These are phyloP conservation scores for Alfaro cultratus DNA, from an alignment of 2,797 vertebrate genomes.

Conservation along the genomic window DNA sequence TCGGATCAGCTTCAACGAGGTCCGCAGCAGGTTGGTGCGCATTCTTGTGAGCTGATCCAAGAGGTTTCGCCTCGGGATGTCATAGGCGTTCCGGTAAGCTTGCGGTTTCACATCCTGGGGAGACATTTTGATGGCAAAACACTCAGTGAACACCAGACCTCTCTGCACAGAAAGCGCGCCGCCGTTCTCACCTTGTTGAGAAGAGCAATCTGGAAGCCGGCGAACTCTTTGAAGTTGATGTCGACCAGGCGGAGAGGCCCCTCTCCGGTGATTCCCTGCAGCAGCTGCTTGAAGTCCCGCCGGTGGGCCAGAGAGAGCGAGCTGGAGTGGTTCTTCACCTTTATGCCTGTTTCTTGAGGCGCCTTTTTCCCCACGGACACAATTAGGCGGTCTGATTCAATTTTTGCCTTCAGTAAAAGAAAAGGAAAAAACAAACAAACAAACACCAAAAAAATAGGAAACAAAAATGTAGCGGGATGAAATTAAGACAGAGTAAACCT, in stretches of 20 bases:
- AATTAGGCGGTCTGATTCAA: conserved; percentile 95
- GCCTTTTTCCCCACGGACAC: conserved; percentile 97
- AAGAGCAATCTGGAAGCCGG: conserved; percentile 94
- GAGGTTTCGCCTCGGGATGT: conserved; percentile 93
- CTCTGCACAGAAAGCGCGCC: conserved; percentile 1
- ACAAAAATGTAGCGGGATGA: not conserved
- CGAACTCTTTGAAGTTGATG: conserved; percentile 93
- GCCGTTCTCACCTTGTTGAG: conserved; percentile 89
- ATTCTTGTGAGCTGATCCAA: conserved; percentile 96
- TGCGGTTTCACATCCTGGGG: conserved; percentile 94
- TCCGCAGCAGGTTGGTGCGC: conserved; percentile 94
- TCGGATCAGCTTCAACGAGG: conserved; percentile 88
- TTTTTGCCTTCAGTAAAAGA: conserved; percentile 86
- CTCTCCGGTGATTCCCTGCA: conserved; percentile 92
- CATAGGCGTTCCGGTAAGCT: conserved; percentile 94
- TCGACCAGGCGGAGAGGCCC: conserved; percentile 86
- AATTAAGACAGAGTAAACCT: not conserved
- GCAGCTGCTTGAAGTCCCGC: conserved; percentile 91
- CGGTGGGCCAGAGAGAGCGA: conserved; percentile 88
- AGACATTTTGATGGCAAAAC: conserved; percentile 3
- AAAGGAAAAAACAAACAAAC: not conserved
- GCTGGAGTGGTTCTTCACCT: conserved; percentile 93
- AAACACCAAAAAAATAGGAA: not conserved
- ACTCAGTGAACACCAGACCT: not conserved
- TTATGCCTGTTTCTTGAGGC: conserved; percentile 94